Evolutionary conservation across 35 echinoderm and acorn worm species (phyloP).

Genomic region (Lytechinus pictus): DNA sequence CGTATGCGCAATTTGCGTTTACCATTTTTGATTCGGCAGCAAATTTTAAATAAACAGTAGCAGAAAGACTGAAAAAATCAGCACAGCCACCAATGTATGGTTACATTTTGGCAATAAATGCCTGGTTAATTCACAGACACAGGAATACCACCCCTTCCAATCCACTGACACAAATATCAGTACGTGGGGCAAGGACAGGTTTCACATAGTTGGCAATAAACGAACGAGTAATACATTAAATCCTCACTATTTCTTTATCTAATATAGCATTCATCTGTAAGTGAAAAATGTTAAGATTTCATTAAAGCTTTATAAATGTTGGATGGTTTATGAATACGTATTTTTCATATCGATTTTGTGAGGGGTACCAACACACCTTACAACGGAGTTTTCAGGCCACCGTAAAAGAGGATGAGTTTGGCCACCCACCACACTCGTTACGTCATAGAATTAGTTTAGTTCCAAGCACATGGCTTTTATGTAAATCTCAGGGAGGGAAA

Average conservation of each 20-base stretch:
- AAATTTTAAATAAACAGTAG: no score
- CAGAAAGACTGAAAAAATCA: no score
- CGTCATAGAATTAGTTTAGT: neutral
- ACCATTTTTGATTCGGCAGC: no score
- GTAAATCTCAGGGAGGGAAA: neutral
- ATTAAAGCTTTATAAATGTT: neutral
- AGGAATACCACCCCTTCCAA: no score
- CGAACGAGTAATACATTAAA: neutral
- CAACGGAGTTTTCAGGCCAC: constrained; percentile 28
- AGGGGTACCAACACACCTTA: neutral
- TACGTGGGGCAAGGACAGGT: neutral
- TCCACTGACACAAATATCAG: neutral
- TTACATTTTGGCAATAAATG: no score
- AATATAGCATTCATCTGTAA: neutral
- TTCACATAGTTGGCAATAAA: neutral
- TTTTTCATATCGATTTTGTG: neutral
- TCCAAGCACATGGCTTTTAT: neutral
- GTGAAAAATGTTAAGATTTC: neutral
- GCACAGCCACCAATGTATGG: no score
- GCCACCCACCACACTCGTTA: neutral
- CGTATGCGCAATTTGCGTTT: no score
- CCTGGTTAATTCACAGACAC: no score
- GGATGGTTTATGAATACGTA: neutral
- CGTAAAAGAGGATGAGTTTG: neutral
- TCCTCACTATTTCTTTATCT: neutral